Evolutionary conservation across 2,113 vertebrate species (phyloP), one percentile per base, ranked within the genome.

Genomic region (Onychostoma macrolepis): DNA sequence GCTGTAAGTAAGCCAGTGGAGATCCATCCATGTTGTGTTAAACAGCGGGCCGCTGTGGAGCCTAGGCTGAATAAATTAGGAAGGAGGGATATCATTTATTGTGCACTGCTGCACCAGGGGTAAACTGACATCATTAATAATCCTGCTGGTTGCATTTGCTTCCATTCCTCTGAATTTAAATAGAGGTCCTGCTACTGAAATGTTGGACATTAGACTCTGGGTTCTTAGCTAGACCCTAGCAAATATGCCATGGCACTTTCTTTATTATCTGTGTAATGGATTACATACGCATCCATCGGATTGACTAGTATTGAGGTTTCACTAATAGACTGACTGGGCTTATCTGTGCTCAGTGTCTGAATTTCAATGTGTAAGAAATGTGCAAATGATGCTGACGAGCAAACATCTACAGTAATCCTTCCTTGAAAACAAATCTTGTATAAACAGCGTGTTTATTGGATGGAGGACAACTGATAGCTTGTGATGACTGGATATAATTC

Each of bases 91-190:
- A 86, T 88, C 86, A 84, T 92, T 90, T 92, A 92, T 91, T 87
- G 87, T 81, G 78, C 83, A 75, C 85, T 56, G 71, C 84, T 85
- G 84, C 83, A 88, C 83, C 63, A 45, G 82, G 86, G 85, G 78
- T 89, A 89, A 90, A 91, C 87, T 86, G 91, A 91, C 90, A 92
- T 85, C 87, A 85, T 91, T 90, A 91, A 92, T 91, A 91, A 91
- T 69, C 61, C 80, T 24, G 63, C 75, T 75, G 67, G 80, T 88
- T 85, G 56, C 81, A 83, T 85, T 76, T 41, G 6, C 58, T 38
- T 86, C 56, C 87, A 80, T 50, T 33, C 30, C 33, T 77, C 84
- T 85, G 80, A 90, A 84, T 84, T 79, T 87, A 87, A 85, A 88
- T 86, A 36, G 85, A 85, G 58, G 86, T 65, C 82, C 30, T 80